Conservation (phyloP, 1,140 invertebrate species). For the Calycopis cecrops region DNA sequence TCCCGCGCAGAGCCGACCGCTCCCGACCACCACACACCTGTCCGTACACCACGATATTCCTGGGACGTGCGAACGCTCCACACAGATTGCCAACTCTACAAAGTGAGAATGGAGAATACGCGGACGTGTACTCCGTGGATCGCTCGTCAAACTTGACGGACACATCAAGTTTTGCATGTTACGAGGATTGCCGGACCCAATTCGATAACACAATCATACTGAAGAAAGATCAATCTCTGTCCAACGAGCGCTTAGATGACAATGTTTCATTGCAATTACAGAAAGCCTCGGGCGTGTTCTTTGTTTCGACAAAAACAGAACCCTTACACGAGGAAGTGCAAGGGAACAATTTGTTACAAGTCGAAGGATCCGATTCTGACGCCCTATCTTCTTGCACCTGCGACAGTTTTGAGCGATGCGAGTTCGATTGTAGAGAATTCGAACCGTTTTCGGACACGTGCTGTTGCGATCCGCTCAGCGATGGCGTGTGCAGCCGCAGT, state of each 20-base stretch:
- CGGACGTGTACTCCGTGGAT: conserved; percentile 66
- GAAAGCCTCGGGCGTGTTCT: conserved; percentile 68
- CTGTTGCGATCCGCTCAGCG: conserved; percentile 69
- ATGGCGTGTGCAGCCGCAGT: conserved; percentile 69
- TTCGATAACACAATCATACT: conserved; percentile 39
- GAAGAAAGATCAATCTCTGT: conserved; percentile 37
- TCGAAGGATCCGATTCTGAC: conserved; percentile 65
- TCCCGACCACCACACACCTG: conserved; percentile 57
- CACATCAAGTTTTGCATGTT: conserved; percentile 71
- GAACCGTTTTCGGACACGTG: conserved; percentile 76
- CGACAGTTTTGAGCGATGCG: conserved; percentile 72
- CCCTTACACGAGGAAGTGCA: conserved; percentile 42
- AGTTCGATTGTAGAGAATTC: conserved; percentile 73
- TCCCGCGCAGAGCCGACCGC: conserved; percentile 59
- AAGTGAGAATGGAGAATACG: conserved; percentile 52
- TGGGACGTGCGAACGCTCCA: conserved; percentile 47
- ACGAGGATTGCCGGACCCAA: conserved; percentile 64
- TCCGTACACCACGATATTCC: conserved; percentile 66
- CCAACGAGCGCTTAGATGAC: conserved; percentile 35
- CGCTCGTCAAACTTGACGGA: conserved; percentile 73
- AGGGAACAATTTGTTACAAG: conserved; percentile 53
- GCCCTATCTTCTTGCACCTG: conserved; percentile 68
- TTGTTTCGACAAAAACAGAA: conserved; percentile 57
- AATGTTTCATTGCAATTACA: conserved; percentile 56
- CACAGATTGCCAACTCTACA: conserved; percentile 46